Conservation (phyloP, 2,797 vertebrate genomes). For the Setipinna tenuifilis region DNA sequence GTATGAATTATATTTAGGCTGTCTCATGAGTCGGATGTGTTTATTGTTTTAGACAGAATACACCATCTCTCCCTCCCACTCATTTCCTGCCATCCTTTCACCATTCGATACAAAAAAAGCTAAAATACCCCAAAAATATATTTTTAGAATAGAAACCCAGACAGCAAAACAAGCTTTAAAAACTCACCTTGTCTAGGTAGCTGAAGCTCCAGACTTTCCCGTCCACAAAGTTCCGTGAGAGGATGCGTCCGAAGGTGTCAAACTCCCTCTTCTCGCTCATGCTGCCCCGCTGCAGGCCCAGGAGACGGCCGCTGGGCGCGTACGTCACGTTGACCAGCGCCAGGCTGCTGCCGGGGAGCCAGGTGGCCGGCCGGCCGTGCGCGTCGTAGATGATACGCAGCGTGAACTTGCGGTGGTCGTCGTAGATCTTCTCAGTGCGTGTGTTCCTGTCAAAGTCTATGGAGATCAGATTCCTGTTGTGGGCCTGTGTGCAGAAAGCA, state of each 20-base stretch:
- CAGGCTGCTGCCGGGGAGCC: conserved; percentile 88
- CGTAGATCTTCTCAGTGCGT: conserved; percentile 89
- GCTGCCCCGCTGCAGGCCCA: conserved; percentile 85
- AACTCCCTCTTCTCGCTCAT: conserved; percentile 87
- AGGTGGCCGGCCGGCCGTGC: conserved; percentile 84
- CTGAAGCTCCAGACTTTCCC: conserved; percentile 91
- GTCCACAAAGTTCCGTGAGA: conserved; percentile 84
- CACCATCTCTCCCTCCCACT: too few species aligned
- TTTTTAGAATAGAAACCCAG: too few species aligned
- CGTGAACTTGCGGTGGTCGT: conserved; percentile 87
- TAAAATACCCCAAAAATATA: too few species aligned
- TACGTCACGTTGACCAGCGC: conserved; percentile 87
- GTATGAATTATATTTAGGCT: too few species aligned
- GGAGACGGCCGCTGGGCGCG: conserved; percentile 80
- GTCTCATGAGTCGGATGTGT: too few species aligned
- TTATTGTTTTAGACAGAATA: too few species aligned
- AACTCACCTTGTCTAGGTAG: conserved; percentile 84
- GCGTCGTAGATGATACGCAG: conserved; percentile 87
- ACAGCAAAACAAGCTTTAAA: neutral
- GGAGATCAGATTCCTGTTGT: conserved; percentile 84
- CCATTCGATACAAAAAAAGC: too few species aligned
- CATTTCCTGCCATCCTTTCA: too few species aligned
- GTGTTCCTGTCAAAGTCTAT: conserved; percentile 89
- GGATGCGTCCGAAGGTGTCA: conserved; percentile 83
- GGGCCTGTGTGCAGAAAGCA: conserved; percentile 70